These are phyloP conservation scores for Lepidochitona cinerea DNA, from an alignment of 2,888 invertebrate species.

Conservation along the genomic window DNA sequence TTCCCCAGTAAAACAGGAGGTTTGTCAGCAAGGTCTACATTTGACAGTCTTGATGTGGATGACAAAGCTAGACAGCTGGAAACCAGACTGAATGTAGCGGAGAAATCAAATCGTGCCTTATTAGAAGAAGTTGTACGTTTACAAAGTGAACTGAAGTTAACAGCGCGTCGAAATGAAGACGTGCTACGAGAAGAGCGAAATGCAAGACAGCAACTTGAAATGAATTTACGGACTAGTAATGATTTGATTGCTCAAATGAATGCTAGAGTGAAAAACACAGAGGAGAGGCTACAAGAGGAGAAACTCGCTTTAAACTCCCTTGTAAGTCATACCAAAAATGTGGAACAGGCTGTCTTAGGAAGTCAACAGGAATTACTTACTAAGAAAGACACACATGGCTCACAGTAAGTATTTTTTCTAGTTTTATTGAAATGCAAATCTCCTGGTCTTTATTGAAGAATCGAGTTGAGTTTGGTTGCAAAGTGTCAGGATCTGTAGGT, in stretches of 20 bases:
- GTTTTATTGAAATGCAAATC: too few species aligned
- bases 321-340: conserved; percentile 61
- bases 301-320: conserved; percentile 55
- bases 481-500: too few species aligned
- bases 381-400: conserved; percentile 55
- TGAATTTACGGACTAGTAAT: conserved; percentile 60
- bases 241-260: conserved; percentile 64
- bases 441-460: too few species aligned
- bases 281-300: conserved; percentile 66
- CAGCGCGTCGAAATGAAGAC: conserved; percentile 61
- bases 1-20: conserved; percentile 27
- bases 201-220: conserved; percentile 63
- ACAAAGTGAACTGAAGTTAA: conserved; percentile 62
- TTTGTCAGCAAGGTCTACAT: conserved; percentile 15
- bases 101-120: conserved; percentile 69
- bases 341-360: conserved; percentile 64
- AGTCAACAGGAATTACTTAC: conserved; percentile 63
- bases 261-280: conserved; percentile 59
- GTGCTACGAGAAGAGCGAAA: conserved; percentile 61
- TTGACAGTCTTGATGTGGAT: conserved; percentile 44
- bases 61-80: conserved; percentile 63
- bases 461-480: too few species aligned
- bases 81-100: conserved; percentile 63
- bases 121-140: conserved; percentile 69
- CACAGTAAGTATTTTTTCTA: conserved; percentile 57